phyloP scores from a whole-genome alignment of 1,140 invertebrate genomes.

The Micrasema minimum region DNA sequence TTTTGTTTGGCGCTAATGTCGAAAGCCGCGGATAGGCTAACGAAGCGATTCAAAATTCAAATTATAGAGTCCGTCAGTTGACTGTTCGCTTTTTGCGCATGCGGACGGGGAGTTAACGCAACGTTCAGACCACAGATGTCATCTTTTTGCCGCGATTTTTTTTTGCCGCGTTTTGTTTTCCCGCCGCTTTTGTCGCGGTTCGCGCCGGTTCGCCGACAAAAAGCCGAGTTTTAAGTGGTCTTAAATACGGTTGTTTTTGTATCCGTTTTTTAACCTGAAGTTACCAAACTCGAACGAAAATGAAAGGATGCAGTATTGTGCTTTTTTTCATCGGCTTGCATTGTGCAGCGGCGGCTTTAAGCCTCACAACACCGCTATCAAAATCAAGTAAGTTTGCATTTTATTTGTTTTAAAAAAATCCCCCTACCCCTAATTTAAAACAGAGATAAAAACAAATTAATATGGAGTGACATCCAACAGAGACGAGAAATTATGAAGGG shows the following conservation, averaged over 20 bases:
- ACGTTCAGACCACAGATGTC: slow-evolving; percentile 10
- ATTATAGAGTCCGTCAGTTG: slow-evolving; percentile 37
- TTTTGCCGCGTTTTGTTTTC: not conserved
- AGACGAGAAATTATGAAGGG: no score
- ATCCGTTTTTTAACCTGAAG: slow-evolving; percentile 12
- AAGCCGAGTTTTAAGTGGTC: no score
- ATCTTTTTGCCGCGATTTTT: not conserved
- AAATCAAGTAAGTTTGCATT: slow-evolving; percentile 49
- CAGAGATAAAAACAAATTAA: no score
- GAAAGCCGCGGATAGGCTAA: slow-evolving; percentile 1
- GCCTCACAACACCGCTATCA: slow-evolving; percentile 39
- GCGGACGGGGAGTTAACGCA: slow-evolving; percentile 39
- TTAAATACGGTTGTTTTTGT: not conserved
- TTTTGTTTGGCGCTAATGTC: slow-evolving; percentile 19
- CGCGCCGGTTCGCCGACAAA: no score
- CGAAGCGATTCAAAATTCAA: slow-evolving; percentile 25
- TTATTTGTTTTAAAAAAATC: slow-evolving; percentile 26
- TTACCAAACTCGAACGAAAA: slow-evolving; percentile 34
- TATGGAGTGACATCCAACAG: no score
- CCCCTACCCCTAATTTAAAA: no score
- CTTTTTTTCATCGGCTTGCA: slow-evolving; percentile 33
- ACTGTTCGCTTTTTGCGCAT: slow-evolving; percentile 49
- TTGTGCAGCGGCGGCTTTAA: slow-evolving; percentile 26
- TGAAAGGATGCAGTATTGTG: slow-evolving; percentile 28
- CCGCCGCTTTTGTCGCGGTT: no score